Evolutionary conservation across 1,140 invertebrate species (phyloP).

Genomic region (Nasonia giraulti): DNA sequence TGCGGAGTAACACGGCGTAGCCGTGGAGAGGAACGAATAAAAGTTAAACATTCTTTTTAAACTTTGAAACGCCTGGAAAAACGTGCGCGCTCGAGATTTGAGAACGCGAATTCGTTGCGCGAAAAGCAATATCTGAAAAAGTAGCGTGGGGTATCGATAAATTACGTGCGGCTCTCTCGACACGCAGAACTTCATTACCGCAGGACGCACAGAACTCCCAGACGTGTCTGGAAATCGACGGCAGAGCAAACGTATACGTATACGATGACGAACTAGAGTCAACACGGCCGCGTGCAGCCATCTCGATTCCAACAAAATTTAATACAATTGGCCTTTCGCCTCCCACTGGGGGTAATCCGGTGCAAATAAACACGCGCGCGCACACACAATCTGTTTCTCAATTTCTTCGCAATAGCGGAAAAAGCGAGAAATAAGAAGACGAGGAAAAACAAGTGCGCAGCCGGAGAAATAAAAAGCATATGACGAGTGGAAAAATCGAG

Average conservation of each 20-base stretch:
- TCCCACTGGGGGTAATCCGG: neutral
- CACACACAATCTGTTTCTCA: no score
- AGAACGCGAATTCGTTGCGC: neutral
- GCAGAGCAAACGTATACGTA: neutral
- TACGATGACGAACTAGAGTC: neutral
- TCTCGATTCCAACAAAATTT: neutral
- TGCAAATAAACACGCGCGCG: neutral
- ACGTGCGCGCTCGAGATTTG: neutral
- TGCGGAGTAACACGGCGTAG: neutral
- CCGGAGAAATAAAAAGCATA: neutral
- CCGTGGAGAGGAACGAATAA: no score
- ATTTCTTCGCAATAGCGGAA: conserved; percentile 1
- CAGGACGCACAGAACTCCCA: neutral
- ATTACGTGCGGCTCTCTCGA: no score
- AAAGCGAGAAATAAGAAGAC: neutral
- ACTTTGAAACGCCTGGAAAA: neutral
- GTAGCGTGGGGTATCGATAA: no score
- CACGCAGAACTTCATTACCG: neutral
- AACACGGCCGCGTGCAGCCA: neutral
- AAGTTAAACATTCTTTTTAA: neutral
- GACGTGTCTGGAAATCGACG: neutral
- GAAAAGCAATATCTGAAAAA: neutral
- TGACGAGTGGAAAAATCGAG: neutral
- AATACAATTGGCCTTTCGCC: neutral
- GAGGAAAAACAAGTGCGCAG: neutral